Evolutionary conservation across 2,113 vertebrate species (phyloP), one percentile per base, ranked within the genome.

Genomic region (Saccopteryx leptura): DNA sequence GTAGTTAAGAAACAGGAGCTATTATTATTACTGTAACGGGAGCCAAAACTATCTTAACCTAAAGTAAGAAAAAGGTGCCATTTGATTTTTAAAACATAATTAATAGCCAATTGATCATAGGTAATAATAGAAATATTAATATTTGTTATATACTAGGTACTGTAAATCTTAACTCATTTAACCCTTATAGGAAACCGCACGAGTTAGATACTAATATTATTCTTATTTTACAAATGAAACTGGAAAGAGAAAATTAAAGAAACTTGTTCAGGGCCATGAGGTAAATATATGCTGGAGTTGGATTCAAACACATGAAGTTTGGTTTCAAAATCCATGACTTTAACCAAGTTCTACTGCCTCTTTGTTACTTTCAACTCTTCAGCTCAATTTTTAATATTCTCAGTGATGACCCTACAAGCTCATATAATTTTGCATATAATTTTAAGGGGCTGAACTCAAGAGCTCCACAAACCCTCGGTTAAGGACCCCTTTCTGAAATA

Each of bases 21-120:
- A 79, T 46, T 46, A 60, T 56, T 80, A 92, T 33, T 52, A 46
- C n/a, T 63, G n/a, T 48, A 60, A 52, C 0, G 14, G 85, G 31
- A 79, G 3, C 12, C 68, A 82, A 90, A 94, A 92, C 46, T 80
- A 75, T 19, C 79, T 56, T 86, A 82, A 39, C 24, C 14, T 26
- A 74, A 46, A 1, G 7, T 9, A 56, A 58, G 78, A 72, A 80
- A 75, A 56, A 83, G 54, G n/a, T 87, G 23, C 18, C 58, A 84
- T 50, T n/a, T 83, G 56, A 61, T 15, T 83, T 63, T 89, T 85
- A 52, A 28, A 83, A 94, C 71, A 88, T 78, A 94, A 90, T 1
- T 50, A 60, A 52, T 7, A 60, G 23, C 12, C 54, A 75, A 50
- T 50, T 50, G 13, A 75, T 61, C 8, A 61, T 24, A 60, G n/a